phyloP scores from a whole-genome alignment of 2,113 vertebrate genomes.

The Hydrolagus affinis region DNA sequence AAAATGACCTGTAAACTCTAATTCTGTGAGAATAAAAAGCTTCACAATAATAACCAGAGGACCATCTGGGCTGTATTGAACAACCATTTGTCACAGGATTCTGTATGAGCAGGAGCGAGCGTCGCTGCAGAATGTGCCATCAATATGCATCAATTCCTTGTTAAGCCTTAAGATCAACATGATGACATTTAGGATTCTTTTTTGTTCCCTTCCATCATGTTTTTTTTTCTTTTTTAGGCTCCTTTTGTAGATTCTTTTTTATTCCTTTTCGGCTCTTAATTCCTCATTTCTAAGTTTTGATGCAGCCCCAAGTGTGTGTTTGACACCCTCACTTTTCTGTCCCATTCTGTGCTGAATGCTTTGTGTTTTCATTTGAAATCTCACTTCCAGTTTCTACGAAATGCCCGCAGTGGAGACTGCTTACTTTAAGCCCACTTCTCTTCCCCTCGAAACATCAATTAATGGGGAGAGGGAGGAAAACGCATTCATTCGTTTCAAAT shows the following conservation, averaged over 20 bases:
- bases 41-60: constrained; percentile 26
- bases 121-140: neutral
- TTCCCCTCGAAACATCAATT: neutral
- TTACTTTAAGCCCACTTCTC: neutral
- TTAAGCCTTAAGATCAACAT: neutral
- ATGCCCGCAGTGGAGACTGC: neutral
- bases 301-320: neutral
- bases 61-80: constrained; percentile 25
- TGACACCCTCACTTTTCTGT: neutral
- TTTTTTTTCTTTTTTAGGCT: neutral
- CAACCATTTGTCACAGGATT: constrained; percentile 3
- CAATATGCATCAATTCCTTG: constrained; percentile 2
- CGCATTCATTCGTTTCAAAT: neutral
- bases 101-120: neutral
- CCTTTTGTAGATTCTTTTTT: neutral
- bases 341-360: neutral
- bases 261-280: neutral
- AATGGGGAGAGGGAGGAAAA: neutral
- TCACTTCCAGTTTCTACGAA: neutral
- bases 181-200: neutral
- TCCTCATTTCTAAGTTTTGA: neutral
- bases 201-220: neutral
- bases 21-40: constrained; percentile 26
- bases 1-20: constrained; percentile 24
- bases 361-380: neutral